These are phyloP conservation scores for Onthophagus sagittarius DNA, from an alignment of 2,888 invertebrate genomes.

Conservation along the genomic window DNA sequence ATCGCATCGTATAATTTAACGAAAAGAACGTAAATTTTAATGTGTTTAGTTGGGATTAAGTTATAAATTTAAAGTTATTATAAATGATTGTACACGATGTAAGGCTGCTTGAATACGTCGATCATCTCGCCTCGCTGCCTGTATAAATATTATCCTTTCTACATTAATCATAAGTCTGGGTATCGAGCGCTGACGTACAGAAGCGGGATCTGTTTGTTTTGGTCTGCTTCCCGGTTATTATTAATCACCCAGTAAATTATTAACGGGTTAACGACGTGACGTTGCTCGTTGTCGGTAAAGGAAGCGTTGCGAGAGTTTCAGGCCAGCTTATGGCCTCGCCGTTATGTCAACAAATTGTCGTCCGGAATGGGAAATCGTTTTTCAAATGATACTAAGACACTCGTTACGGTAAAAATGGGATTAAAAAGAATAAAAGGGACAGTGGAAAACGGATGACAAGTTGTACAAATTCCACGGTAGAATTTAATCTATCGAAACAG, in stretches of 20 bases:
- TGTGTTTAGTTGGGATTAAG: not conserved
- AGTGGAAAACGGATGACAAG: not conserved
- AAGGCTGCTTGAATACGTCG: not conserved
- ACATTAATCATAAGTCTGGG: not conserved
- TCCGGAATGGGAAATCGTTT: not conserved
- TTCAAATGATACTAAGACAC: not conserved
- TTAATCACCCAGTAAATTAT: not conserved
- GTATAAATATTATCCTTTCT: not conserved
- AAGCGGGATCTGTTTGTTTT: not conserved
- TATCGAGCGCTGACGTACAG: not conserved
- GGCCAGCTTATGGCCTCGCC: not conserved
- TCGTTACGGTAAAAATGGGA: not conserved
- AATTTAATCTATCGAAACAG: constrained; percentile 9
- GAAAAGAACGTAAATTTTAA: not conserved
- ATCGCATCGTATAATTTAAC: no score
- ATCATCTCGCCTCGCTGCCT: not conserved
- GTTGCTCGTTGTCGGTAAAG: not conserved
- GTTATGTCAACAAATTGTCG: not conserved
- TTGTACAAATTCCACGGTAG: not conserved
- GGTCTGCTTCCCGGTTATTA: not conserved
- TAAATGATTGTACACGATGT: not conserved
- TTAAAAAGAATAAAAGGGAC: not conserved
- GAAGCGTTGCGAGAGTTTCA: not conserved
- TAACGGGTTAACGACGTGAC: not conserved
- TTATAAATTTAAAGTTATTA: not conserved